Percentiles rank a stretch among this genome's conserved stretches.
phyloP scores from a whole-genome alignment of 2,113 vertebrate species.

The Protobothrops flavoviridis region DNA sequence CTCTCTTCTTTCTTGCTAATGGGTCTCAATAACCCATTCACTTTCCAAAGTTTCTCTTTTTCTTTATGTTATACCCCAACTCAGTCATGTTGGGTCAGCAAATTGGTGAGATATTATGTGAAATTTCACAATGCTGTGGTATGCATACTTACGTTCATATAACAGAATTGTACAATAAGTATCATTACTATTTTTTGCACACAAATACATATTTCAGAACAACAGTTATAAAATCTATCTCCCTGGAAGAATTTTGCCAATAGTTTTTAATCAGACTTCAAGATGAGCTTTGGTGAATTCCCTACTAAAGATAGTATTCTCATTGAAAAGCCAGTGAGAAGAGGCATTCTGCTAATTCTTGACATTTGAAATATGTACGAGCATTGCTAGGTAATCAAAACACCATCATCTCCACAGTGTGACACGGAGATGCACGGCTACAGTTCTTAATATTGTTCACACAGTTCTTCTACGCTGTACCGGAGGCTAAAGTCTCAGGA shows the following conservation, averaged over 20 bases:
- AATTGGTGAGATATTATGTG: background rate
- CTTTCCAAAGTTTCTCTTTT: background rate
- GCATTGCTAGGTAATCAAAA: constrained; percentile 6
- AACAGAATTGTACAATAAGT: background rate
- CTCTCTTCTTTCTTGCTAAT: background rate
- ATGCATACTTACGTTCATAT: background rate
- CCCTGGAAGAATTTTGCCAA: background rate
- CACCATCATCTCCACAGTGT: constrained; percentile 3
- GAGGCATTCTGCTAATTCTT: constrained; percentile 7
- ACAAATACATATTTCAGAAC: background rate
- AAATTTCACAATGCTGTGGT: background rate
- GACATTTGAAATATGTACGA: constrained; percentile 15
- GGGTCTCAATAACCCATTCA: background rate
- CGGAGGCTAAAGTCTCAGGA: background rate
- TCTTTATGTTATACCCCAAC: background rate
- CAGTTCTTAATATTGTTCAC: constrained; percentile 6
- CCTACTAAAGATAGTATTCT: background rate
- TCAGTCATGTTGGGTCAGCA: background rate
- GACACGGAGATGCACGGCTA: background rate
- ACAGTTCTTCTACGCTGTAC: background rate
- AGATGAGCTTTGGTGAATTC: background rate
- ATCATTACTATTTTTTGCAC: background rate
- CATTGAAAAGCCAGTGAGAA: background rate
- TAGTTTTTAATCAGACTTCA: background rate
- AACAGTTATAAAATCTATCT: background rate